Evolutionary conservation across 2,113 vertebrate genomes (phyloP).

Genomic region (Gnathonemus echidnorhynchus): DNA sequence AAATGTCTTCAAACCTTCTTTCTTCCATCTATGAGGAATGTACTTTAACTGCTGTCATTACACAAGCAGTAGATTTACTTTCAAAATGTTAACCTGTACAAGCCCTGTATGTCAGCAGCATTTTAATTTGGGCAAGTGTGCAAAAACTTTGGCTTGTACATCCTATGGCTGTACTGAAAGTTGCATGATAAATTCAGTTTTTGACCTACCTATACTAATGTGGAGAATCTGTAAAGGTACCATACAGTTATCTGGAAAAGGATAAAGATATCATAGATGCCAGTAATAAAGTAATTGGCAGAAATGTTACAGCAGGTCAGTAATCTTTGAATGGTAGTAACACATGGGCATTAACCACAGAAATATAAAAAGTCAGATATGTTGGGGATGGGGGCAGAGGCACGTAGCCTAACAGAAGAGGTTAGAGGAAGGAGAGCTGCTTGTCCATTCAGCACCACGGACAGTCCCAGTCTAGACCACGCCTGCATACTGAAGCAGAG

Average conservation of each 20-base stretch:
- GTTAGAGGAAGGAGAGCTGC: background rate
- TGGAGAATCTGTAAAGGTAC: background rate
- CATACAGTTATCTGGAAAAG: background rate
- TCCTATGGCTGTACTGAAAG: background rate
- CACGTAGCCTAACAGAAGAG: background rate
- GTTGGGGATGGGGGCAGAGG: background rate
- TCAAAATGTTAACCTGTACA: background rate
- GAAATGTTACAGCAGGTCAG: background rate
- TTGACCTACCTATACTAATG: background rate
- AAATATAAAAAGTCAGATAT: background rate
- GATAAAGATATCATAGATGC: background rate
- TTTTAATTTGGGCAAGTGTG: background rate
- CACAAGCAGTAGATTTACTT: background rate
- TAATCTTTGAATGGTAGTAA: background rate
- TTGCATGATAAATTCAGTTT: background rate
- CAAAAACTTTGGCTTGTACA: background rate
- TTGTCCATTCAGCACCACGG: conserved; percentile 1
- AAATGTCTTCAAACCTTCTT: background rate
- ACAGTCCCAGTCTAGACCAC: background rate
- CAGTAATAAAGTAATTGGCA: background rate
- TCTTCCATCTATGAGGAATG: background rate
- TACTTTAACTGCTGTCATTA: background rate
- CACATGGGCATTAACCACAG: background rate
- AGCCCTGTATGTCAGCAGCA: background rate
- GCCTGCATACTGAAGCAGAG: background rate